These are phyloP conservation scores for Eurytoma californica DNA, from an alignment of 2,888 invertebrate genomes.

Conservation along the genomic window DNA sequence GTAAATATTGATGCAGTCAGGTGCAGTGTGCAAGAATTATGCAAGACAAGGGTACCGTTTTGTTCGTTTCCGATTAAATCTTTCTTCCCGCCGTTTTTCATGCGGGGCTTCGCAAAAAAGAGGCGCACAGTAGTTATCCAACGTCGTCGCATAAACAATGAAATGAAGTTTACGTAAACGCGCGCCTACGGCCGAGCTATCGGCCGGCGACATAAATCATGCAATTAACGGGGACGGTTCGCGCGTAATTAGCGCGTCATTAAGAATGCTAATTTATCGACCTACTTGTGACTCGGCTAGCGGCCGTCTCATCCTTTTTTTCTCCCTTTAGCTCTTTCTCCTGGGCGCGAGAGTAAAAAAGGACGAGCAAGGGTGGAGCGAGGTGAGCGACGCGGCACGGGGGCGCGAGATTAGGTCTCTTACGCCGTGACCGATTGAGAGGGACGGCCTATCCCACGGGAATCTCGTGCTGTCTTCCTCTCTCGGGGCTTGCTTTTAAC, in stretches of 20 bases:
- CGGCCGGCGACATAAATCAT: conserved; percentile 62
- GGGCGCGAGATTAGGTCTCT: background rate
- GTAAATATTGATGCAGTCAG: no score
- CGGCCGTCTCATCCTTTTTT: background rate
- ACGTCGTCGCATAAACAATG: background rate
- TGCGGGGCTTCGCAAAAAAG: background rate
- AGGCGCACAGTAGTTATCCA: background rate
- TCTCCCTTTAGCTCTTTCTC: background rate
- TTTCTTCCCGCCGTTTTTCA: no score
- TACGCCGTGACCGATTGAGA: conserved; percentile 9
- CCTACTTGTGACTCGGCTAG: conserved; percentile 57
- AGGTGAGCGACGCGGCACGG: background rate
- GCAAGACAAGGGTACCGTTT: no score
- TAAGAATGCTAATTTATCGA: conserved; percentile 67
- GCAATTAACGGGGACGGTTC: conserved; percentile 62
- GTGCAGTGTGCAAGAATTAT: no score
- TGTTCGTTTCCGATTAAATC: no score
- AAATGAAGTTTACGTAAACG: background rate
- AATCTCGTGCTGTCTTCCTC: background rate
- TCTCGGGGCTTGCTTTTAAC: conserved; percentile 27
- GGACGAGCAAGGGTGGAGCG: background rate
- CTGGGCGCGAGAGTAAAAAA: background rate
- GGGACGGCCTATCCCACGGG: background rate
- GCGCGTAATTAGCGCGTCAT: conserved; percentile 66
- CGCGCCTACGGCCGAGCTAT: background rate